Base-by-base conservation (phyloP, 2,888 invertebrate genomes). In the Drosophila macrospina region DNA sequence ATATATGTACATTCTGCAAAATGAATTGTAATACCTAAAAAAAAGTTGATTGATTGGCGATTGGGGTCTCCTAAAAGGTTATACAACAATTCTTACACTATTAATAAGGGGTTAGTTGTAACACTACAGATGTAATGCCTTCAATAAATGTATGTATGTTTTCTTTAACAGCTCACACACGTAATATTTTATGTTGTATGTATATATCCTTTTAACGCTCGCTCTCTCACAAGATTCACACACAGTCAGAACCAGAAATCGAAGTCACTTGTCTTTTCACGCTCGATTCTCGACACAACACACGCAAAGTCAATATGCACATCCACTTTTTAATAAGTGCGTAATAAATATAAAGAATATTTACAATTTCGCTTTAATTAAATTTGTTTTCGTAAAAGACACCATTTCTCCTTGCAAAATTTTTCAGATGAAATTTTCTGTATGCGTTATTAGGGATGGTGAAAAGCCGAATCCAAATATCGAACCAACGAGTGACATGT, bases 31-130 rank as follows among this genome's bases (percentile, higher is more conserved):
- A 51, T 30, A 55, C 42, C 54, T 26, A 55, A 75, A 73, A 63
- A 56, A 65, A 57, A 36, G 42, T 62, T 61, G 42, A 61, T 74
- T 52, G 61, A 61, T 78, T 68, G 79, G 51, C 69, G 52, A 57
- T 60, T 63, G 34, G 67, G 62, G 63, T 45, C 68, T 69, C 88
- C 89, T 81, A 74, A 69, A 66, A 69, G 64, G 66, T 87, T 83
- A 89, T 82, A 87, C 86, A 81, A 86, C 63, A 80, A 88, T 79
- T 84, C 84, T 84, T 84, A 84, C 89, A 69, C 89, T 89, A 86
- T 89, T 89, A 20, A 82, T 64, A 81, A 72, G 47, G 71, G 86
- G 60, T 85, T 88, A 80, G 78, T 73, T 68, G 83, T 72, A 69
- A 66, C 79, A 83, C 71, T 79, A 80, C 82, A 71, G 82, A 71